These are phyloP conservation scores for Halictus quadricinctus DNA, from an alignment of 2,888 invertebrate genomes.

Conservation along the genomic window DNA sequence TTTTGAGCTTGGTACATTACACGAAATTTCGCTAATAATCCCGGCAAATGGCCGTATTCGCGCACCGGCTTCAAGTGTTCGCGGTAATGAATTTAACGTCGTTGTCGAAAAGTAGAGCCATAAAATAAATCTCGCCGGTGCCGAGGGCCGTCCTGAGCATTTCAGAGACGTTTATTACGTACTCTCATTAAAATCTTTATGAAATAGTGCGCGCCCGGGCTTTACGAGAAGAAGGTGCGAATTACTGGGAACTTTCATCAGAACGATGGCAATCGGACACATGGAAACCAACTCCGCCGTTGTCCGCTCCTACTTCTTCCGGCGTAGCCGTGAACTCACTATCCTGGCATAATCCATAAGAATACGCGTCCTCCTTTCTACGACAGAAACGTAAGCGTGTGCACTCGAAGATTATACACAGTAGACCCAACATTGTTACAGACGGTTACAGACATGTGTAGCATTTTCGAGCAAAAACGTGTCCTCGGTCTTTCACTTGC, in stretches of 20 bases:
- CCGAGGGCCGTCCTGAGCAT: constrained; percentile 56
- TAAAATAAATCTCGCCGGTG: constrained; percentile 73
- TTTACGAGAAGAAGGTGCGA: constrained; percentile 53
- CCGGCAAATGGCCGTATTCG: constrained; percentile 65
- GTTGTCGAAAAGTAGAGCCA: constrained; percentile 74
- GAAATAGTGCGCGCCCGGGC: constrained; percentile 65
- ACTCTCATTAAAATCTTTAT: constrained; percentile 75
- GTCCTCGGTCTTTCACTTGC: too few species aligned
- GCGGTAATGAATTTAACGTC: constrained; percentile 74
- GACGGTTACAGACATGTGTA: too few species aligned
- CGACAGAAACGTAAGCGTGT: too few species aligned
- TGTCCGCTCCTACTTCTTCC: not conserved
- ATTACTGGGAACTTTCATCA: constrained; percentile 42
- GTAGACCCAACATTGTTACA: too few species aligned
- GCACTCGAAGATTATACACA: too few species aligned
- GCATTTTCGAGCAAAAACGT: too few species aligned
- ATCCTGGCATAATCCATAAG: not conserved
- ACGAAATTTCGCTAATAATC: constrained; percentile 71
- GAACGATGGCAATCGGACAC: constrained; percentile 50
- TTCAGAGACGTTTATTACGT: constrained; percentile 73
- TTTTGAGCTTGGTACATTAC: constrained; percentile 49
- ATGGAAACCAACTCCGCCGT: constrained; percentile 3
- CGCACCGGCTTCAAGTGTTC: constrained; percentile 61
- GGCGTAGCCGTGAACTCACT: not conserved
- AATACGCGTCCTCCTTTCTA: not conserved